Evolutionary conservation across 1,140 invertebrate genomes (phyloP).

Genomic region (Formica exsecta): DNA sequence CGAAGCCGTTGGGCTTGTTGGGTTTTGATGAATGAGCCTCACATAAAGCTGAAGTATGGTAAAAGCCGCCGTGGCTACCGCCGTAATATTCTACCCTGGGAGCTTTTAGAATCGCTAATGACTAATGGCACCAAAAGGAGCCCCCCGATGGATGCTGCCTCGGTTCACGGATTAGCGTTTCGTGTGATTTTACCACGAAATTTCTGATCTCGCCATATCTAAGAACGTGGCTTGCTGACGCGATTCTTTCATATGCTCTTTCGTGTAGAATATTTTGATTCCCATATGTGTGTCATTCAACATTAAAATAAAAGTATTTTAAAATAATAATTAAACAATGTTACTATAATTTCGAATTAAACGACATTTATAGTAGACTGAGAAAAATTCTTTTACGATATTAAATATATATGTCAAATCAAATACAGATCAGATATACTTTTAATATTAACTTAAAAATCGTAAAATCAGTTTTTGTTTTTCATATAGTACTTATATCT

Average conservation of each 20-base stretch:
- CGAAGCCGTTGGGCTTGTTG: slow-evolving; percentile 72
- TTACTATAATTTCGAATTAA: background rate
- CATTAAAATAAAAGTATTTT: background rate
- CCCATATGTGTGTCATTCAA: background rate
- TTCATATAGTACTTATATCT: background rate
- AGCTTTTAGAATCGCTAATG: slow-evolving; percentile 81
- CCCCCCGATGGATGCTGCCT: slow-evolving; percentile 62
- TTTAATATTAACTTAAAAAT: background rate
- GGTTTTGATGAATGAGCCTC: slow-evolving; percentile 80
- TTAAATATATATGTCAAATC: background rate
- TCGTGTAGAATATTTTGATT: background rate
- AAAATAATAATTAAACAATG: background rate
- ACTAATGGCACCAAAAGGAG: slow-evolving; percentile 79
- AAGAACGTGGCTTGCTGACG: slow-evolving; percentile 28
- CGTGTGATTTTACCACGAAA: slow-evolving; percentile 43
- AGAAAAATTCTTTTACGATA: background rate
- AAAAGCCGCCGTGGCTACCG: slow-evolving; percentile 76
- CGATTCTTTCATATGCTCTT: slow-evolving; percentile 6
- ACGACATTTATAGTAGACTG: background rate
- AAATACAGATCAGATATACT: background rate
- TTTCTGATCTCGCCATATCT: slow-evolving; percentile 21
- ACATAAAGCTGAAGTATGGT: slow-evolving; percentile 81
- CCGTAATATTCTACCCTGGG: slow-evolving; percentile 78
- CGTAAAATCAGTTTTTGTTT: background rate
- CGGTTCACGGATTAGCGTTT: slow-evolving; percentile 66